Evolutionary conservation across 1,140 invertebrate genomes (phyloP).

Genomic region (Meloidogyne floridensis): DNA sequence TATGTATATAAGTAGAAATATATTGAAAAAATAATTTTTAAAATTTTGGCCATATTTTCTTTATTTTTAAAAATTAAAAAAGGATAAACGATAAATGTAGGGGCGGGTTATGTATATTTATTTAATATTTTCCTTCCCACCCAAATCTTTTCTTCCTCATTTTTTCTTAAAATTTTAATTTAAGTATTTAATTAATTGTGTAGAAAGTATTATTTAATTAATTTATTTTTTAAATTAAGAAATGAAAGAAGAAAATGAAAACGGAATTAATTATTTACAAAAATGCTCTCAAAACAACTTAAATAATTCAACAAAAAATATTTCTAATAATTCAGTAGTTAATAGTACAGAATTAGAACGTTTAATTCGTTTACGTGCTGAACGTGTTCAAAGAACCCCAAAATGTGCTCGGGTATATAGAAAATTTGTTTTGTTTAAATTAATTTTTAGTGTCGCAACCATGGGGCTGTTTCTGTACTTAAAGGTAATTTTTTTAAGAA

Average conservation of each 20-base stretch:
- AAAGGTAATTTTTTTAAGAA: slow-evolving; percentile 72
- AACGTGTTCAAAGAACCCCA: slow-evolving; percentile 76
- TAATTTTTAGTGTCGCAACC: slow-evolving; percentile 78
- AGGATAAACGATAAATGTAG: no score
- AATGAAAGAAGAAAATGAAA: no score
- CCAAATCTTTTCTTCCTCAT: no score
- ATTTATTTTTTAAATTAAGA: background rate
- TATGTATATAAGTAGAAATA: no score
- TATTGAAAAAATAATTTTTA: no score
- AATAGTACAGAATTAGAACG: slow-evolving; percentile 52
- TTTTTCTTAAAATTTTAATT: no score
- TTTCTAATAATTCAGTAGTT: slow-evolving; percentile 20
- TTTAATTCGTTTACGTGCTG: slow-evolving; percentile 55
- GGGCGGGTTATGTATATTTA: no score
- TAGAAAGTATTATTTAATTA: no score
- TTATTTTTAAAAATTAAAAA: no score
- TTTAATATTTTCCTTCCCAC: no score
- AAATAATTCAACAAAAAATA: background rate
- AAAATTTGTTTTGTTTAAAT: background rate
- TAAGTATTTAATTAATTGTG: no score
- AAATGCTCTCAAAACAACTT: background rate
- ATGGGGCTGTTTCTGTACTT: slow-evolving; percentile 93
- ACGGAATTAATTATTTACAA: background rate
- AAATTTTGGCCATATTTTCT: no score
- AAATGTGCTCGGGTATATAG: slow-evolving; percentile 81